Percentiles rank a stretch among this genome's conserved stretches.
Evolutionary conservation across 2,888 invertebrate species (phyloP).

Genomic region (Cerceris rybyensis): DNA sequence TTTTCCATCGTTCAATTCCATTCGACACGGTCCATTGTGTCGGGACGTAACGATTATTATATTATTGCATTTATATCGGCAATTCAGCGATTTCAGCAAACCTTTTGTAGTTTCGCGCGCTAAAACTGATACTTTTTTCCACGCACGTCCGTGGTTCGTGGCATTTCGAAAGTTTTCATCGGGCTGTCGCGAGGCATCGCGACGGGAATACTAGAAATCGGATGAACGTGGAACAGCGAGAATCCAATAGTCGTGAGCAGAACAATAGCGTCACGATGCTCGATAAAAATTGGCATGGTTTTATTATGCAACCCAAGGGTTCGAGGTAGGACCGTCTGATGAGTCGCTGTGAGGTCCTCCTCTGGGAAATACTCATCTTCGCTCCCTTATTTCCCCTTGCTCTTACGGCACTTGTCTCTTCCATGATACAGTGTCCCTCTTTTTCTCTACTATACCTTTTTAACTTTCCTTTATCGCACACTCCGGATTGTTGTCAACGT

Average conservation of each 20-base stretch:
- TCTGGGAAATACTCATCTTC: slow-evolving; percentile 79
- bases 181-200: slow-evolving; percentile 60
- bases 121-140: slow-evolving; percentile 54
- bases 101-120: slow-evolving; percentile 36
- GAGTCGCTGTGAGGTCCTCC: slow-evolving; percentile 75
- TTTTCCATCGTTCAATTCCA: neutral
- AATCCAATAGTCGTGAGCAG: slow-evolving; percentile 48
- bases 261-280: slow-evolving; percentile 58
- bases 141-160: slow-evolving; percentile 52
- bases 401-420: slow-evolving; percentile 30
- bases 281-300: slow-evolving; percentile 75
- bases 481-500: no score
- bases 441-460: neutral
- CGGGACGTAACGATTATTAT: slow-evolving; percentile 1
- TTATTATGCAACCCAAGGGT: slow-evolving; percentile 77
- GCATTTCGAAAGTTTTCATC: slow-evolving; percentile 64
- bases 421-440: slow-evolving; percentile 25
- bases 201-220: slow-evolving; percentile 61
- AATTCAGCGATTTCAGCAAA: slow-evolving; percentile 42
- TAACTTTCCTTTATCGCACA: neutral
- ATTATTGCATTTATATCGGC: slow-evolving; percentile 14
- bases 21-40: neutral
- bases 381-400: slow-evolving; percentile 31
- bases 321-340: slow-evolving; percentile 73
- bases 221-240: slow-evolving; percentile 35